Evolutionary conservation across 2,888 invertebrate species (phyloP).

Genomic region (Xanthia icteritia): DNA sequence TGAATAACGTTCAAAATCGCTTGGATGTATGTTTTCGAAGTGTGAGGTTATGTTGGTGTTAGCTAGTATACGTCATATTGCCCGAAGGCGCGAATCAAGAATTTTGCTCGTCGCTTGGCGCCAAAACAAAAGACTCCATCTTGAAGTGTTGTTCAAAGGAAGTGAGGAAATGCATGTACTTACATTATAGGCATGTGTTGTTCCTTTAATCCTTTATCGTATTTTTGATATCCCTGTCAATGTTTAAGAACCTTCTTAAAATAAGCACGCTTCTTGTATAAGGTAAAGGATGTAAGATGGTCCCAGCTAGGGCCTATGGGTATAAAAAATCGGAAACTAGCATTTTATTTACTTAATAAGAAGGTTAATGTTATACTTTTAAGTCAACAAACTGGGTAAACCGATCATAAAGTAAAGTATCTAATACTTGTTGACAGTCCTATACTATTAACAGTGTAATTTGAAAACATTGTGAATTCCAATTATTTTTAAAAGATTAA

Average conservation of each 20-base stretch:
- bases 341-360: no score
- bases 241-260: no score
- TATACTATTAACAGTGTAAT: no score
- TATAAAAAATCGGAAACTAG: no score
- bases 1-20: slow-evolving; percentile 32
- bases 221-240: neutral
- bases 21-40: neutral
- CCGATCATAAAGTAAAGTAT: no score
- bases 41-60: slow-evolving; percentile 20
- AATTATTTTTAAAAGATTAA: no score
- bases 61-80: slow-evolving; percentile 69
- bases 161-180: slow-evolving; percentile 41
- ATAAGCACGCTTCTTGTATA: neutral
- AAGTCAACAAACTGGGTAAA: no score
- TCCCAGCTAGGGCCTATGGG: neutral
- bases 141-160: slow-evolving; percentile 65
- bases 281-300: neutral
- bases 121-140: slow-evolving; percentile 76
- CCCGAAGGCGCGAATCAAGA: slow-evolving; percentile 78
- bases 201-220: slow-evolving; percentile 7
- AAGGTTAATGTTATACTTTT: no score
- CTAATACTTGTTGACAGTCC: no score
- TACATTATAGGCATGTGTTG: slow-evolving; percentile 1
- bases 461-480: no score
- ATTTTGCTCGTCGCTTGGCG: slow-evolving; percentile 74